phyloP scores from a whole-genome alignment of 2,797 vertebrate genomes.

The Acestrorhynchus altus region DNA sequence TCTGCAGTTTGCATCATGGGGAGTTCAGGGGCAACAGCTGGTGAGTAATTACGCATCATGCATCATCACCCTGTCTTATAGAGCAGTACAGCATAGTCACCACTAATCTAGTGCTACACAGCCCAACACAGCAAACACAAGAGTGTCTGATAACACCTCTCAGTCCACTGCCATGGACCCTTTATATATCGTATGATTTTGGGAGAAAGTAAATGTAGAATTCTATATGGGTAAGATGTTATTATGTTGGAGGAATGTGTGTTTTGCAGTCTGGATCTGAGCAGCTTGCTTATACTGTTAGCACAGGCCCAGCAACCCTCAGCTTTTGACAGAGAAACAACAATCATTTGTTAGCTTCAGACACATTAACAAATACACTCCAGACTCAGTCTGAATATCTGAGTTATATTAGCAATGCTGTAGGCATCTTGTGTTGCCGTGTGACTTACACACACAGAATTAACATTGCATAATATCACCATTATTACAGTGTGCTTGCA shows the following conservation, averaged over 20 bases:
- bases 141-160: background rate
- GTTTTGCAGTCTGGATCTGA: background rate
- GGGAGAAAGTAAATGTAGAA: background rate
- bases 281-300: background rate
- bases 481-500: conserved; percentile 62
- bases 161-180: background rate
- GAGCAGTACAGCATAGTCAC: conserved; percentile 20
- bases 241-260: background rate
- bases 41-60: conserved; percentile 62
- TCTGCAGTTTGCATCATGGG: conserved; percentile 82
- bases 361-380: background rate
- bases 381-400: background rate
- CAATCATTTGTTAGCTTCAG: background rate
- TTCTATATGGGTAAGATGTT: background rate
- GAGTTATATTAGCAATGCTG: background rate
- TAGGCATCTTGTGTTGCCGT: background rate
- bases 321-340: background rate
- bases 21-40: conserved; percentile 75
- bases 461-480: conserved; percentile 57
- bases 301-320: background rate
- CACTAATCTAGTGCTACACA: conserved; percentile 21
- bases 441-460: conserved; percentile 8
- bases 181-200: conserved; percentile 20
- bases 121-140: conserved; percentile 16
- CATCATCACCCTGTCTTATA: conserved; percentile 16